These are phyloP conservation scores for Labeo calbasu DNA, from an alignment of 2,797 vertebrate species.

Conservation along the genomic window DNA sequence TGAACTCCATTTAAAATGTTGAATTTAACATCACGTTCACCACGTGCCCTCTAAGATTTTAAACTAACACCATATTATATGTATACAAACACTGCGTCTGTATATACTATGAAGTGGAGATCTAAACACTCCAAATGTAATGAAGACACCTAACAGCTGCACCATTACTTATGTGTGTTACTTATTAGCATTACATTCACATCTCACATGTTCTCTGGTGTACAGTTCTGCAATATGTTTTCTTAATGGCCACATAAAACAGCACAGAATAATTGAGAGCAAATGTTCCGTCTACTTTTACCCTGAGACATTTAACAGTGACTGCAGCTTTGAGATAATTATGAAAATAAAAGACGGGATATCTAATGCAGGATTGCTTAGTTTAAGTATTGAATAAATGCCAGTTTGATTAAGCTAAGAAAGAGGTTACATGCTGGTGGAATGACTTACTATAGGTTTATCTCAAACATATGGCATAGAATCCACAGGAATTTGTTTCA, in stretches of 20 bases:
- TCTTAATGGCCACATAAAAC: slow-evolving; percentile 37
- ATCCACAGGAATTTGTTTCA: slow-evolving; percentile 46
- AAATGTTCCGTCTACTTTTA: slow-evolving; percentile 5
- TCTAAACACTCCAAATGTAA: slow-evolving; percentile 40
- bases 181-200: slow-evolving; percentile 28
- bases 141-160: slow-evolving; percentile 44
- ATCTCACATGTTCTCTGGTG: slow-evolving; percentile 13
- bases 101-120: slow-evolving; percentile 30
- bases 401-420: slow-evolving; percentile 42
- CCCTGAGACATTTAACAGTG: neutral
- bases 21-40: slow-evolving; percentile 10
- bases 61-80: slow-evolving; percentile 35
- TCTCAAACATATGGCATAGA: slow-evolving; percentile 31
- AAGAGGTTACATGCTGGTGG: neutral
- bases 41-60: slow-evolving; percentile 5
- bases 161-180: slow-evolving; percentile 15
- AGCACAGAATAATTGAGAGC: slow-evolving; percentile 4
- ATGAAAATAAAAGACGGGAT: neutral
- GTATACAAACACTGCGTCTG: slow-evolving; percentile 41
- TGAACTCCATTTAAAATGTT: slow-evolving; percentile 1
- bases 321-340: neutral
- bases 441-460: slow-evolving; percentile 13
- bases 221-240: slow-evolving; percentile 16
- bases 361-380: neutral
- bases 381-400: slow-evolving; percentile 37